Evolutionary conservation across 2,113 vertebrate genomes (phyloP).

Genomic region (Sceloporus tristichus): DNA sequence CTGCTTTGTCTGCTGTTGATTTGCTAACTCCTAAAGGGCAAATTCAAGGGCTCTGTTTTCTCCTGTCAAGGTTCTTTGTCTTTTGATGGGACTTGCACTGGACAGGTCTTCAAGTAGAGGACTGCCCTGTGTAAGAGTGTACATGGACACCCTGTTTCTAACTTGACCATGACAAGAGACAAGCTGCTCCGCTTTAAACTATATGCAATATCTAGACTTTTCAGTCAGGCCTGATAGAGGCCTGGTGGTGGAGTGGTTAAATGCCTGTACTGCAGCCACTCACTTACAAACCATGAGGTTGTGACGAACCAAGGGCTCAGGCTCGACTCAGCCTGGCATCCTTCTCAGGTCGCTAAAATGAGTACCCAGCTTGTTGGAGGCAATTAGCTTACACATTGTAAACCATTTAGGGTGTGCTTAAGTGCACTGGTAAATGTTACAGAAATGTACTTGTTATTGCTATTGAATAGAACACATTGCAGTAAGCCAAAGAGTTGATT

Average conservation of each 20-base stretch:
- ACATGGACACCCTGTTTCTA: not conserved
- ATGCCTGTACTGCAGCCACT: too few species aligned
- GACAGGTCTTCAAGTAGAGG: not conserved
- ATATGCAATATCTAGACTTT: not conserved
- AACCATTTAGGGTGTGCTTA: too few species aligned
- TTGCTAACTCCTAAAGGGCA: not conserved
- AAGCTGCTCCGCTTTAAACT: not conserved
- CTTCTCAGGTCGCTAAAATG: too few species aligned
- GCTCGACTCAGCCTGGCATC: too few species aligned
- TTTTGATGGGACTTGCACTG: not conserved
- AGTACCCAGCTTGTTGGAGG: too few species aligned
- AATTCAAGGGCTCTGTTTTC: not conserved
- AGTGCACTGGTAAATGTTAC: too few species aligned
- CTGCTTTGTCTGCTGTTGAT: not conserved
- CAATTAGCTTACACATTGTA: too few species aligned
- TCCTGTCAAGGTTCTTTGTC: not conserved
- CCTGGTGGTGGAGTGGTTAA: too few species aligned
- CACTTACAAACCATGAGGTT: too few species aligned
- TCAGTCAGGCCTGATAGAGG: not conserved
- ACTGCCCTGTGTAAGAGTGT: too few species aligned
- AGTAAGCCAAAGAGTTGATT: not conserved
- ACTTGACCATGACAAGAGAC: not conserved
- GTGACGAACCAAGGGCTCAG: too few species aligned
- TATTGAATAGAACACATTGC: not conserved
- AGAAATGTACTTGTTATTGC: too few species aligned